A percentile compares a stretch with the other conserved stretches of the same genome.
These are phyloP conservation scores for Heliconius aoede DNA, from an alignment of 2,888 invertebrate genomes.

Conservation along the genomic window DNA sequence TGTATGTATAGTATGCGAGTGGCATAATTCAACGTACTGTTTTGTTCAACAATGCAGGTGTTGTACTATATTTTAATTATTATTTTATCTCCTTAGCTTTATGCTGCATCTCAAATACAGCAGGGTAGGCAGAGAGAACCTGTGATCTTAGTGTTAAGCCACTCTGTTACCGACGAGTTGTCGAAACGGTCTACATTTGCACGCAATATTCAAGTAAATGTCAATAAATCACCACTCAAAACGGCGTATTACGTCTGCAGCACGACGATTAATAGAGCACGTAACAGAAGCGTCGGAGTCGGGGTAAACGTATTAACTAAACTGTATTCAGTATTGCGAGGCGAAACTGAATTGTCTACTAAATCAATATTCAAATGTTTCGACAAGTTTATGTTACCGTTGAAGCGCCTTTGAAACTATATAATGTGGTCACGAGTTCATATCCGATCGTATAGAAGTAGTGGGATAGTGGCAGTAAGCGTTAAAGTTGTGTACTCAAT, in stretches of 20 bases:
- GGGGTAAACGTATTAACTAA: slow-evolving; percentile 11
- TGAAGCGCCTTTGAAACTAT: neutral
- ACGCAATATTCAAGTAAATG: neutral
- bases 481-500: no score
- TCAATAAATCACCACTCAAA: slow-evolving; percentile 14
- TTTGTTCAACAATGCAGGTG: neutral
- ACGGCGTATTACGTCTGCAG: slow-evolving; percentile 11
- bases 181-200: neutral
- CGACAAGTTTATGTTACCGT: neutral
- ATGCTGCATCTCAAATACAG: no score
- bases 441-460: no score
- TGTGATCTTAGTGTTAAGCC: neutral
- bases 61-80: no score
- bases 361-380: slow-evolving; percentile 24
- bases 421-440: no score
- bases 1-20: no score
- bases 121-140: neutral
- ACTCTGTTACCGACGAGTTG: no score
- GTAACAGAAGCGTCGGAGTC: slow-evolving; percentile 12
- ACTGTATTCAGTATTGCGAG: slow-evolving; percentile 14
- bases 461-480: no score
- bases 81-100: no score
- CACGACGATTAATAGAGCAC: slow-evolving; percentile 20
- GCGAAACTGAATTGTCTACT: slow-evolving; percentile 23
- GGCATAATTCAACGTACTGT: neutral